phyloP scores from a whole-genome alignment of 2,888 invertebrate species.

The Laspeyria flexula region DNA sequence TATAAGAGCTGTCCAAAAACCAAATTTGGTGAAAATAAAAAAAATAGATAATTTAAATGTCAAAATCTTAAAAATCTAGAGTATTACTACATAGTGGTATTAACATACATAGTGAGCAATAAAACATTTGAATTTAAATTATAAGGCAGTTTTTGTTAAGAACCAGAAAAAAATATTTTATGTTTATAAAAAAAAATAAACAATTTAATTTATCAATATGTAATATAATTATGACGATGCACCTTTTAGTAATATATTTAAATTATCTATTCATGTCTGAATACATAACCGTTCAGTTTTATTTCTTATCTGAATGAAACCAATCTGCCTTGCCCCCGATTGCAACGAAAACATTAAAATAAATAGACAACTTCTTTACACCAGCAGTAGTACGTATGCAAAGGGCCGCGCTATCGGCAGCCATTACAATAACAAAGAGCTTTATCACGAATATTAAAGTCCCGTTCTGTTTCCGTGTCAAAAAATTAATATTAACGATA shows the following conservation, averaged over 20 bases:
- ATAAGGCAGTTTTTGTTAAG: no score
- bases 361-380: conserved; percentile 36
- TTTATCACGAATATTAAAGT: conserved; percentile 78
- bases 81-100: no score
- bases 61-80: no score
- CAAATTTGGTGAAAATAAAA: no score
- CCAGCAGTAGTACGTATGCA: conserved; percentile 27
- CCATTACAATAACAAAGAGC: conserved; percentile 83
- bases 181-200: no score
- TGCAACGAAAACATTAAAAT: conserved; percentile 25
- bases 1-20: no score
- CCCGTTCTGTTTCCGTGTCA: conserved; percentile 75
- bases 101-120: no score
- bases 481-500: conserved; percentile 86
- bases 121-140: no score
- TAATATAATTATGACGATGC: no score
- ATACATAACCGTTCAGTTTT: neutral
- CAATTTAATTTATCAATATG: no score
- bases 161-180: no score
- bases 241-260: conserved; percentile 3
- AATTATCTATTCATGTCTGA: neutral
- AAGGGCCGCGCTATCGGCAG: conserved; percentile 48
- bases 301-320: conserved; percentile 13
- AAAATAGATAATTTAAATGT: no score
- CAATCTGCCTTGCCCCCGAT: conserved; percentile 17